phyloP scores from a whole-genome alignment of 1,140 invertebrate species.

The Asobara japonica region DNA sequence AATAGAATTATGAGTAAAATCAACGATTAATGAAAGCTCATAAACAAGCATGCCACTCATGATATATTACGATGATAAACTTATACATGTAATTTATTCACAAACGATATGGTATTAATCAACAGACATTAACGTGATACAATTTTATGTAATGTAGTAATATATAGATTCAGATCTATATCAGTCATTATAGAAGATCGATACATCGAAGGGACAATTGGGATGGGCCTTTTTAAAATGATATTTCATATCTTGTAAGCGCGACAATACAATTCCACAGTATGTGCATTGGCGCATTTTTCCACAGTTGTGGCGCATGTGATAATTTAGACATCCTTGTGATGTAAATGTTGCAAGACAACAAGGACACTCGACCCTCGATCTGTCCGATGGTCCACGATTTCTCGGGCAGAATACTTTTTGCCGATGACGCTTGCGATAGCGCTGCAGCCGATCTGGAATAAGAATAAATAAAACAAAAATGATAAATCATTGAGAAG shows the following conservation, averaged over 20 bases:
- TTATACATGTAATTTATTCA: not conserved
- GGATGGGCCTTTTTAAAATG: constrained; percentile 49
- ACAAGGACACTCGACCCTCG: not conserved
- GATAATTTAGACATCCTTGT: constrained; percentile 44
- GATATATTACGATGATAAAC: not conserved
- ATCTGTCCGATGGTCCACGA: not conserved
- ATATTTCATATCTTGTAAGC: constrained; percentile 49
- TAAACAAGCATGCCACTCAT: not conserved
- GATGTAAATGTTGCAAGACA: not conserved
- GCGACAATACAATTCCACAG: constrained; percentile 61
- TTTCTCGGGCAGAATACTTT: not conserved
- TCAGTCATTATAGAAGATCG: constrained; percentile 33
- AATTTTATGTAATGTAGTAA: not conserved
- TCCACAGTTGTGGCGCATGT: constrained; percentile 56
- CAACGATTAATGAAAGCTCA: not conserved
- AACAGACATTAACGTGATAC: not conserved
- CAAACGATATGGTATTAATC: not conserved
- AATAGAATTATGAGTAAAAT: not conserved
- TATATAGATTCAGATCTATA: not conserved
- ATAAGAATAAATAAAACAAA: not conserved
- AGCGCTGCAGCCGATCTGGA: not conserved
- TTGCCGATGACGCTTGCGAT: not conserved
- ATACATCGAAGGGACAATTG: constrained; percentile 35
- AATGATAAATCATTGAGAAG: not conserved
- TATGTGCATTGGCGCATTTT: constrained; percentile 57